Percentiles rank a stretch among this genome's conserved stretches.
These are phyloP conservation scores for Tricholauxania praeusta DNA, from an alignment of 2,888 invertebrate genomes.

Conservation along the genomic window DNA sequence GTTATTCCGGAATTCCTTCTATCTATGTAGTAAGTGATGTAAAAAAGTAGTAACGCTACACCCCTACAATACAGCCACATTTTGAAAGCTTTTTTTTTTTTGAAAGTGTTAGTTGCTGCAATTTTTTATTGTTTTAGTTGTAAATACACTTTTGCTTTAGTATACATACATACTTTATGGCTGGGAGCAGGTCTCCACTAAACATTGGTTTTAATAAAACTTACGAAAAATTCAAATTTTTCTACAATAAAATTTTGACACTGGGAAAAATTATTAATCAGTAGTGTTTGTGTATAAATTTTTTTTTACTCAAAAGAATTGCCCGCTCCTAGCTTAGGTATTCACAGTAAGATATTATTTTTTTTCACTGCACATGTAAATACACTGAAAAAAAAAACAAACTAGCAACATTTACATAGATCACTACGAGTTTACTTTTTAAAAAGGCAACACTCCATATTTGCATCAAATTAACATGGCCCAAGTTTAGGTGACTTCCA, in stretches of 20 bases:
- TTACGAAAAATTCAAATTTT: conserved; percentile 44
- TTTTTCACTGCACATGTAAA: neutral
- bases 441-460: too few relatives aligned
- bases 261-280: conserved; percentile 44
- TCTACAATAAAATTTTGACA: conserved; percentile 46
- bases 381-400: too few relatives aligned
- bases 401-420: too few relatives aligned
- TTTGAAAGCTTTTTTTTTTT: conserved; percentile 39
- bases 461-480: too few relatives aligned
- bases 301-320: conserved; percentile 21
- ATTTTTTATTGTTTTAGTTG: conserved; percentile 24
- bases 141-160: conserved; percentile 42
- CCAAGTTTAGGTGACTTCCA: too few relatives aligned
- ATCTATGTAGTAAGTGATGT: conserved; percentile 19
- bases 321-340: conserved; percentile 64
- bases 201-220: conserved; percentile 31
- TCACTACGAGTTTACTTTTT: too few relatives aligned
- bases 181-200: conserved; percentile 62
- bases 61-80: conserved; percentile 1
- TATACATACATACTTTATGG: conserved; percentile 47
- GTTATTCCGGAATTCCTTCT: conserved; percentile 66
- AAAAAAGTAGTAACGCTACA: conserved; percentile 17
- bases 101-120: conserved; percentile 15
- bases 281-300: conserved; percentile 32
- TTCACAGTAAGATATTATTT: neutral